Base-by-base conservation (phyloP, 53 echinoderm and acorn worm genomes). In the Paracentrotus lividus region DNA sequence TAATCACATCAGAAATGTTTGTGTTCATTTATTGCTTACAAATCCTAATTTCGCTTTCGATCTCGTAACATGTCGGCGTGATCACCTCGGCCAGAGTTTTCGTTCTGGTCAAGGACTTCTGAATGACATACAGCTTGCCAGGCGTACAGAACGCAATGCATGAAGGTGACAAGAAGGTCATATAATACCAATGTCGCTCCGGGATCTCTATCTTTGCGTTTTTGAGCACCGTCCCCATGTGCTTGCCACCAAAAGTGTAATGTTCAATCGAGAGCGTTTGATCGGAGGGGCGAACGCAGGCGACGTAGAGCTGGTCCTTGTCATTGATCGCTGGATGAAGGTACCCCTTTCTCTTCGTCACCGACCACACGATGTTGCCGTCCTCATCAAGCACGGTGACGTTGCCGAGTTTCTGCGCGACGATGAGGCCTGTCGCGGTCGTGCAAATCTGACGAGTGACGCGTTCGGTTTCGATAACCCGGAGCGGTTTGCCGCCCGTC, bases 131-230 rank as follows among this genome's bases (percentile, higher is more conserved):
- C 42, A 92, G 92, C 56, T 57, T 77, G 3, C 56, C 81, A 36
- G 92, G 77, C 7, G 92, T 92, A 23, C 92, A 92, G 58, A 92
- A 92, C 13, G 92, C 92, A 24, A 92, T 92, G 18, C 77, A 56
- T 21, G 92, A 92, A n/a, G 92, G 58, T 27, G 92, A 92, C 38
- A 92, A 40, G 92, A 92, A 92, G 23, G 92, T 92, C 92, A 92
- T 92, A 44, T 92, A 92, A 55, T 92, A 92, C 92, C 92, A 92
- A 54, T 92, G 77, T 57, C 92, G 42, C 44, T 56, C 1, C 12
- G 92, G 92, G 57, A 81, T 81, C 81, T 78, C 56, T 42, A 92
- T 92, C 81, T 78, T 92, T 8, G n/a, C 36, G 61, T 92, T 92
- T 84, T 92, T 92, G 38, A 92, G 55, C 38, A 92, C 81, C n/a